Percentiles rank a stretch among this genome's conserved stretches.
phyloP scores from a whole-genome alignment of 2,113 vertebrate species.

The Chamaetylas fuelleborni region DNA sequence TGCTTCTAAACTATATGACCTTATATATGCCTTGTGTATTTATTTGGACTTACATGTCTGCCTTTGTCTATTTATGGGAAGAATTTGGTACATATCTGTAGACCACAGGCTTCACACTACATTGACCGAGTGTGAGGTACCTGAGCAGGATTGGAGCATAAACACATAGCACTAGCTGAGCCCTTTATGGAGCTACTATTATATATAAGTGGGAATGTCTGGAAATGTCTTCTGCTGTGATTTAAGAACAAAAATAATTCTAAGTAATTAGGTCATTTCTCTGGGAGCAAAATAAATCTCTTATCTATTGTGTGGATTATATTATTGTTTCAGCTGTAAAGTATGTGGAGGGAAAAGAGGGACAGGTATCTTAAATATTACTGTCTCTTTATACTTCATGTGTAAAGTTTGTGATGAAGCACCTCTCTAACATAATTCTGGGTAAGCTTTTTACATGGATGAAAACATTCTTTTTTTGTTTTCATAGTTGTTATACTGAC shows the following conservation, averaged over 20 bases:
- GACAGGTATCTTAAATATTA: neutral
- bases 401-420: neutral
- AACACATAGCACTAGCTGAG: neutral
- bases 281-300: neutral
- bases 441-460: neutral
- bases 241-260: neutral
- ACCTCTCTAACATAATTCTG: neutral
- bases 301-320: neutral
- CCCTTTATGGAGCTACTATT: neutral
- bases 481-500: neutral
- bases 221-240: neutral
- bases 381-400: neutral
- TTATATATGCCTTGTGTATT: neutral
- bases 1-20: neutral
- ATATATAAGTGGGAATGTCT: neutral
- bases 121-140: neutral
- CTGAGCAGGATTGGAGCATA: neutral
- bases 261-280: neutral
- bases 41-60: neutral
- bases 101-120: neutral
- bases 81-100: neutral
- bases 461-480: neutral
- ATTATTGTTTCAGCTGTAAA: neutral
- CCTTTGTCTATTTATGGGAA: neutral
- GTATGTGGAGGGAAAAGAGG: neutral